Evolutionary conservation across 2,888 invertebrate genomes (phyloP).

Genomic region (Lobophora halterata): DNA sequence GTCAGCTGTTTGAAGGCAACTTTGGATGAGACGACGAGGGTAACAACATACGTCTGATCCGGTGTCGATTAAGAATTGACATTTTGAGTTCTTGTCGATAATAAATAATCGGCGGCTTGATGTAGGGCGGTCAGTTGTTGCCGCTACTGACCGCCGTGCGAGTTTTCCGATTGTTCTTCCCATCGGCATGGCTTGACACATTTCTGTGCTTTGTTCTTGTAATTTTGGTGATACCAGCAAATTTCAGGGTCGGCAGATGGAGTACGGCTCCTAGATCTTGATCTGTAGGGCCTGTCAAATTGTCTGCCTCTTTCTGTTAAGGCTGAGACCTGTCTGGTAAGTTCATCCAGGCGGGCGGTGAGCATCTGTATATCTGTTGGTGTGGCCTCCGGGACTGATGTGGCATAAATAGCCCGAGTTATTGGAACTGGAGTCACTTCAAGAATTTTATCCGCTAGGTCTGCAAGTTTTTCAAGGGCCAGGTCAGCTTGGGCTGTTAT

Average conservation of each 20-base stretch:
- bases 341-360: background rate
- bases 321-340: too few species aligned
- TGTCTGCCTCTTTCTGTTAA: background rate
- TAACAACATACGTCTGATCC: conserved; percentile 22
- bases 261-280: background rate
- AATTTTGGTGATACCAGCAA: conserved; percentile 28
- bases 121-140: conserved; percentile 25
- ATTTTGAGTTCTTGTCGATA: conserved; percentile 28
- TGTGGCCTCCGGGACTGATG: conserved; percentile 18
- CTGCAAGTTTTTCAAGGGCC: background rate
- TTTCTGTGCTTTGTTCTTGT: conserved; percentile 15
- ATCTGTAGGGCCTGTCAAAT: background rate
- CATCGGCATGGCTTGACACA: background rate
- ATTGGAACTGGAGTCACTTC: background rate
- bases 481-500: background rate
- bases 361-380: conserved; percentile 4
- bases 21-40: conserved; percentile 10
- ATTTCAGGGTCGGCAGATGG: background rate
- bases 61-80: conserved; percentile 23
- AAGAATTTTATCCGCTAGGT: background rate
- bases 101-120: conserved; percentile 35
- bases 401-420: conserved; percentile 11
- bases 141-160: conserved; percentile 34
- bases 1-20: background rate
- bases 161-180: conserved; percentile 19